Conservation (phyloP, 1,140 invertebrate species). For the Macrosteles quadrilineatus region DNA sequence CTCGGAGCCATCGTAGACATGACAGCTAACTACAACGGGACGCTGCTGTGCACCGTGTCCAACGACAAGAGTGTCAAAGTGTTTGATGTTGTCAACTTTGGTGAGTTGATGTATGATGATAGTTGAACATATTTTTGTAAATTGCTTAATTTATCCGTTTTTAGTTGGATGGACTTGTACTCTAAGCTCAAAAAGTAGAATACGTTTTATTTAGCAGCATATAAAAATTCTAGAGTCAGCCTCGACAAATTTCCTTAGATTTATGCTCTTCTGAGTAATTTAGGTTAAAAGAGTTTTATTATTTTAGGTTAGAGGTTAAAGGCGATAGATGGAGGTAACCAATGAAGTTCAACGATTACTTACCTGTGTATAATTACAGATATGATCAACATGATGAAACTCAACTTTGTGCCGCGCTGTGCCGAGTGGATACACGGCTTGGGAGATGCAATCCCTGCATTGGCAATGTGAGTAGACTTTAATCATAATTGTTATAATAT, state of each 20-base stretch:
- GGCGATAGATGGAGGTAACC: too few species aligned
- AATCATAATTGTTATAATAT: neutral
- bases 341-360: too few species aligned
- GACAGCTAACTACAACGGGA: slow-evolving; percentile 81
- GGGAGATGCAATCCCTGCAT: slow-evolving; percentile 81
- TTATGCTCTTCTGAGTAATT: too few species aligned
- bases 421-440: slow-evolving; percentile 91
- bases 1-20: slow-evolving; percentile 78
- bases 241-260: too few species aligned
- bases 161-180: too few species aligned
- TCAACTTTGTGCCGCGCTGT: slow-evolving; percentile 81
- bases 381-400: slow-evolving; percentile 98
- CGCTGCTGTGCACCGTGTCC: slow-evolving; percentile 88
- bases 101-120: slow-evolving; percentile 54
- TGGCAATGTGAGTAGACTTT: slow-evolving; percentile 75
- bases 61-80: slow-evolving; percentile 95
- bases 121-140: neutral
- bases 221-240: too few species aligned
- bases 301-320: too few species aligned
- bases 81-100: slow-evolving; percentile 98
- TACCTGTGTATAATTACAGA: slow-evolving; percentile 75
- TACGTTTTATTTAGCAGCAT: too few species aligned
- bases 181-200: too few species aligned
- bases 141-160: too few species aligned
- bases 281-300: too few species aligned